Evolutionary conservation across 30 jellyfish, hydroid and myxozoan species (phyloP).

Genomic region (Cassiopea xamachana): DNA sequence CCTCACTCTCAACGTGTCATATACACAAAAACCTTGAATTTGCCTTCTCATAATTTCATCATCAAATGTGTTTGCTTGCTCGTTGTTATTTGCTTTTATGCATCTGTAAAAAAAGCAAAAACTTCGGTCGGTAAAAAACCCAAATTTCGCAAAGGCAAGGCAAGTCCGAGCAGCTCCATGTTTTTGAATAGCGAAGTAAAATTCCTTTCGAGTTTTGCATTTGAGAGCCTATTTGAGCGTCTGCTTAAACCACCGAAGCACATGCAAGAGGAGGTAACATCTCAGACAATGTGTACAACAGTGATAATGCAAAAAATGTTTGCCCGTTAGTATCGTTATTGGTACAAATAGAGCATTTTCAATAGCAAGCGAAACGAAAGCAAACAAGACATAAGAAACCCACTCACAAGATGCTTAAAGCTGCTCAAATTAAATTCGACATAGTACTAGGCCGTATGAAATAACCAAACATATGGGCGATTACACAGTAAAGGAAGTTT

Average conservation of each 20-base stretch:
- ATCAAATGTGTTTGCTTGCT: constrained; percentile 55
- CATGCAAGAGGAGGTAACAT: neutral
- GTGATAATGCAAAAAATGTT: too few species aligned
- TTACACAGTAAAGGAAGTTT: too few species aligned
- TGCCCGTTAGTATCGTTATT: too few species aligned
- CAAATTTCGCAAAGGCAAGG: neutral
- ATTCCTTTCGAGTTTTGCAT: neutral
- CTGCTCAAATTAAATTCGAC: too few species aligned
- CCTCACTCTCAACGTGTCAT: constrained; percentile 82
- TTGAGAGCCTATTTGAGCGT: neutral
- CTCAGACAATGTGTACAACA: neutral
- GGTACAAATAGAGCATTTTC: too few species aligned
- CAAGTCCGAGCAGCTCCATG: neutral
- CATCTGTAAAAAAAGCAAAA: constrained; percentile 57
- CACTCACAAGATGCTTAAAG: too few species aligned
- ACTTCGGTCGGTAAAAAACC: neutral
- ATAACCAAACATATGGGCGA: too few species aligned
- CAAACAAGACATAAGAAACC: too few species aligned
- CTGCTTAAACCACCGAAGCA: neutral
- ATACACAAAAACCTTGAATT: constrained; percentile 68
- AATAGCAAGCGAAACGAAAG: too few species aligned
- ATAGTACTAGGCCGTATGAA: too few species aligned
- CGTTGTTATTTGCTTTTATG: constrained; percentile 59
- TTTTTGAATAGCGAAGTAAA: neutral
- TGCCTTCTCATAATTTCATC: constrained; percentile 74